Evolutionary conservation across 2,113 vertebrate species (phyloP).

Genomic region (Pristiophorus japonicus): DNA sequence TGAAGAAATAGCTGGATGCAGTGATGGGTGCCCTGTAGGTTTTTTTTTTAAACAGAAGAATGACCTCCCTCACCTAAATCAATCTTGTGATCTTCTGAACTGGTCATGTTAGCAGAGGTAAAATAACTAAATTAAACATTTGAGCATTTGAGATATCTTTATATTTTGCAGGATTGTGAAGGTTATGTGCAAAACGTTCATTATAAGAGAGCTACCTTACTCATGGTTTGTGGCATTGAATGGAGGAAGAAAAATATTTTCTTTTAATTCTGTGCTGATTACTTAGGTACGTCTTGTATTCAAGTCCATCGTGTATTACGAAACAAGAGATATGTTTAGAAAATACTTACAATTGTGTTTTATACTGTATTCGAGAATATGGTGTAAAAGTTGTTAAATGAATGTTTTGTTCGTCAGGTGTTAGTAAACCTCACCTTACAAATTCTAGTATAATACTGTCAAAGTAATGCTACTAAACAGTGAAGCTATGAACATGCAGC

Average conservation of each 20-base stretch:
- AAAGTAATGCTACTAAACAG: not conserved
- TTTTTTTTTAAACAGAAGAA: too few species aligned
- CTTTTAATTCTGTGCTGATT: not conserved
- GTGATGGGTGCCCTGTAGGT: too few species aligned
- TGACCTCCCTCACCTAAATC: too few species aligned
- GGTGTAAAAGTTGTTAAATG: not conserved
- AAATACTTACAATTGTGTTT: not conserved
- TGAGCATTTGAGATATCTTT: too few species aligned
- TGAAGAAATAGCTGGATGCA: too few species aligned
- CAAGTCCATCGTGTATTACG: not conserved
- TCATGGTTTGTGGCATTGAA: not conserved
- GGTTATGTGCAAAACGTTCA: too few species aligned
- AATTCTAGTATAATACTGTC: not conserved
- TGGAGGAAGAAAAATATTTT: not conserved
- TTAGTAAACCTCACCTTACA: not conserved
- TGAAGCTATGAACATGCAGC: not conserved
- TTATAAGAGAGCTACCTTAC: too few species aligned
- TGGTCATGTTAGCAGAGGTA: too few species aligned
- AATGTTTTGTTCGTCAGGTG: not conserved
- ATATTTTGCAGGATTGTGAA: too few species aligned
- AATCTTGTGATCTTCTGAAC: too few species aligned
- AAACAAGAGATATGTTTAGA: not conserved
- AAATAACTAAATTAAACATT: too few species aligned
- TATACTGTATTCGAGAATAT: not conserved
- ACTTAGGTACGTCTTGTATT: not conserved